Percentiles rank a stretch among this genome's conserved stretches.
phyloP scores from a whole-genome alignment of 1,140 invertebrate species.

The Anagrus nilaparvatae region DNA sequence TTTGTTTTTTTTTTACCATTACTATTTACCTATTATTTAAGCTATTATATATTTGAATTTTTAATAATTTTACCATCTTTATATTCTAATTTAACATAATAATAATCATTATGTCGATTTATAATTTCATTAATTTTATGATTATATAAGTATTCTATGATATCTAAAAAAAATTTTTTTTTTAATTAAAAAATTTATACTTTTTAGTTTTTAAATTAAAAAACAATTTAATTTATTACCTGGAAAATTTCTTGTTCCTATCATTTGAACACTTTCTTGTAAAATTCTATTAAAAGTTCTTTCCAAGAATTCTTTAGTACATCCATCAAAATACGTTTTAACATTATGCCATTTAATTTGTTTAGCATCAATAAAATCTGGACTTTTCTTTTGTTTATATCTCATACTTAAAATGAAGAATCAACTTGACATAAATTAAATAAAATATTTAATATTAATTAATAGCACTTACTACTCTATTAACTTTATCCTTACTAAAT shows the following conservation, averaged over 20 bases:
- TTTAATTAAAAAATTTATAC: not conserved
- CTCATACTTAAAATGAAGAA: conserved; percentile 22
- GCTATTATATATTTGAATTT: too few relatives aligned
- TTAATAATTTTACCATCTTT: conserved; percentile 15
- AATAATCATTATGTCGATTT: conserved; percentile 14
- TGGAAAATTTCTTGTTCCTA: not conserved
- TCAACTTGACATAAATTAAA: conserved; percentile 4
- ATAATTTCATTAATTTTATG: conserved; percentile 19
- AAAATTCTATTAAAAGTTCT: conserved; percentile 16
- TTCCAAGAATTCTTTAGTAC: conserved; percentile 22
- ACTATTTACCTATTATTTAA: too few relatives aligned
- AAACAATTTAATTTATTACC: conserved; percentile 6
- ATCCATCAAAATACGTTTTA: conserved; percentile 25
- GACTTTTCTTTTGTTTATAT: conserved; percentile 16
- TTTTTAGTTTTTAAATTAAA: too few relatives aligned
- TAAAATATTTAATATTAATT: not conserved
- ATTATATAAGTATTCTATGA: conserved; percentile 21
- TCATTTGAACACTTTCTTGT: not conserved
- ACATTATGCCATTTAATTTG: conserved; percentile 27
- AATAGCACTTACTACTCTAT: conserved; percentile 31
- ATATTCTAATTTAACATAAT: conserved; percentile 24
- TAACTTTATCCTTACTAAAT: conserved; percentile 30
- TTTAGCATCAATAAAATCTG: conserved; percentile 11
- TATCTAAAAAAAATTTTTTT: conserved; percentile 17
- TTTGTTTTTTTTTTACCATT: too few relatives aligned